phyloP scores from a whole-genome alignment of 1,140 invertebrate species.

The Pygmarrhopalites habei region DNA sequence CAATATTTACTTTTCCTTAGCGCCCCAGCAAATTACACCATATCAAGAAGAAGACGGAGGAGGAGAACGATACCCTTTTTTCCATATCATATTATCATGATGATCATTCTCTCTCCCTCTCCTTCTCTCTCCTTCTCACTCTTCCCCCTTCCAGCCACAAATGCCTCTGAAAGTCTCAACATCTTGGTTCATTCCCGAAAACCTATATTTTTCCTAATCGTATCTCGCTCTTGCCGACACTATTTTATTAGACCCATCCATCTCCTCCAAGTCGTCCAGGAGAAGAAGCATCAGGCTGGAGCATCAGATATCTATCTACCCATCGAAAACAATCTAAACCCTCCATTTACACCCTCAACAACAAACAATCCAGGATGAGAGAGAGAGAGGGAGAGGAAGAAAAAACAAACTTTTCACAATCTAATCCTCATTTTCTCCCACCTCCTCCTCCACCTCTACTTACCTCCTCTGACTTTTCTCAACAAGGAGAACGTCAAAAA shows the following conservation, averaged over 20 bases:
- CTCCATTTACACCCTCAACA: constrained; percentile 1
- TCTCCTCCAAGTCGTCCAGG: too few species aligned
- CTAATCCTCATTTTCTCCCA: constrained; percentile 4
- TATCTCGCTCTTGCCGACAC: constrained; percentile 7
- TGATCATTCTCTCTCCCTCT: neutral
- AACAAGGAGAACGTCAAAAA: too few species aligned
- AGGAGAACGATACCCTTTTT: constrained; percentile 7
- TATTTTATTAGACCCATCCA: constrained; percentile 27
- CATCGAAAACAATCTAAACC: constrained; percentile 1
- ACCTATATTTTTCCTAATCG: constrained; percentile 24
- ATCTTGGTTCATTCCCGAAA: constrained; percentile 14
- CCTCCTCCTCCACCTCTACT: neutral
- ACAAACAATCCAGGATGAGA: too few species aligned
- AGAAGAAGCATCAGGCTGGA: neutral
- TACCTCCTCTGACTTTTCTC: neutral
- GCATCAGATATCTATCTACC: neutral
- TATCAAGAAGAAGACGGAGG: constrained; percentile 20
- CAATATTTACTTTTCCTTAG: constrained; percentile 37
- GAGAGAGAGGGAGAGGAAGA: too few species aligned
- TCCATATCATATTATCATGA: neutral
- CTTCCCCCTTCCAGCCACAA: neutral
- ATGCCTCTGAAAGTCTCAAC: constrained; percentile 4
- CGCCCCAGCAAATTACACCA: constrained; percentile 32
- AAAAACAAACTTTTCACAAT: constrained; percentile 5
- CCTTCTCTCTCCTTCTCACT: neutral